A percentile compares a stretch with the other conserved stretches of the same genome.
Conservation (phyloP, 1,140 invertebrate genomes). For the Sycophaga agraensis region DNA sequence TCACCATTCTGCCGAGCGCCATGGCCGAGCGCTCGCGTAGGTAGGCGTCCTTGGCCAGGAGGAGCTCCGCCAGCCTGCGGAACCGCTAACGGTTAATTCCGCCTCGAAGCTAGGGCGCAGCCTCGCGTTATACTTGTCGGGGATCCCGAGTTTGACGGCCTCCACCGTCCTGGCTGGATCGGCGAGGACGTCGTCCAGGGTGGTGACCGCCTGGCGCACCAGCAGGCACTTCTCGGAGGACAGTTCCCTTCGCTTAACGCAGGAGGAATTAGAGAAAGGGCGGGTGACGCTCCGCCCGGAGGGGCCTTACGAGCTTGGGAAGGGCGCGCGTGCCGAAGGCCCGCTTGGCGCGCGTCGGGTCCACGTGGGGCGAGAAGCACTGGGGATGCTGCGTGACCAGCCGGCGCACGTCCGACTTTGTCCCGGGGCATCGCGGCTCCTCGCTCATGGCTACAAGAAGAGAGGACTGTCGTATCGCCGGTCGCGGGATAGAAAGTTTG, state of each 20-base stretch:
- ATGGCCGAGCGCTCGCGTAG: conserved; percentile 36
- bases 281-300: neutral
- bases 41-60: conserved; percentile 36
- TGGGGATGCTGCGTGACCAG: too few relatives aligned
- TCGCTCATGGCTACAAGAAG: neutral
- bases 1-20: conserved; percentile 34
- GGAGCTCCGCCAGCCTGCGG: conserved; percentile 32
- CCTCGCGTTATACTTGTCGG: conserved; percentile 28
- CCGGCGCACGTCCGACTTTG: too few relatives aligned
- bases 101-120: too few relatives aligned
- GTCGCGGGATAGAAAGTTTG: too few relatives aligned
- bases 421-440: too few relatives aligned
- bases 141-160: conserved; percentile 30
- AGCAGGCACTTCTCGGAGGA: conserved; percentile 22
- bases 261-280: too few relatives aligned
- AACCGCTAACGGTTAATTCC: neutral
- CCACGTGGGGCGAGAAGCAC: conserved; percentile 32
- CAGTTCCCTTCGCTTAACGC: conserved; percentile 32
- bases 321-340: conserved; percentile 34
- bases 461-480: too few relatives aligned
- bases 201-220: conserved; percentile 31
- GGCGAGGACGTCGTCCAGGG: conserved; percentile 30
- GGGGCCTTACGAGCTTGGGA: conserved; percentile 33
- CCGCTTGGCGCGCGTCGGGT: conserved; percentile 30
- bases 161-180: conserved; percentile 34